Evolutionary conservation across 2,888 invertebrate genomes (phyloP), one percentile per base, ranked within the genome.

Genomic region (Nymphalis urticae): DNA sequence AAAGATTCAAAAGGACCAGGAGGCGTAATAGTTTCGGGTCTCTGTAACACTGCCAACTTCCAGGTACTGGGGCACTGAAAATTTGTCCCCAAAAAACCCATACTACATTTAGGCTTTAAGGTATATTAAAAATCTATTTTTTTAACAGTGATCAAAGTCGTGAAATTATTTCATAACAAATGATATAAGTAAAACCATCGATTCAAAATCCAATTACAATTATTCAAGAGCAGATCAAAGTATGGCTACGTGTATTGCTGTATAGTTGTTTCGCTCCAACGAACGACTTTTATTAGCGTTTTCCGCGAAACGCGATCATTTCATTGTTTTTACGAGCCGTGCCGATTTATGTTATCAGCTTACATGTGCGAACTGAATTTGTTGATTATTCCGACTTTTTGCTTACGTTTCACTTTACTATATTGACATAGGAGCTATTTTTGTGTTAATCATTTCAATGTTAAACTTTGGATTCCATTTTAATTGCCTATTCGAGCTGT

Each of bases 231-330:
- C 60, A 64, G 51, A 63, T 68, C 66, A 72, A 69, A 64, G 66
- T 64, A 60, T 61, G 54, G 32, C 69, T 64, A 48, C 65, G 63
- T 60, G 66, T 65, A 19, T 2, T 54, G 7, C 58, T 10, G 36
- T 67, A 70, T 60, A 61, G 79, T 73, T 78, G 79, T 79, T 79
- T 73, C 78, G 79, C 76, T 83, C 79, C 79, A 81, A 68, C 75
- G 79, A 80, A 80, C 75, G 67, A 79, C 79, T 83, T 84, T 83
- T 83, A 84, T 81, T 80, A 82, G 77, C 79, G 74, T 77, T 82
- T 85, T 82, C 82, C 76, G 74, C 72, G 80, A 83, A 83, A 76
- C 74, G 72, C 75, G 75, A 80, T 83, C 77, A 75, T 77, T 71
- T 66, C 77, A 80, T 80, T 77, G 78, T 81, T 82, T 83, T 81